These are phyloP conservation scores for Erebia aethiops DNA, from an alignment of 2,888 invertebrate genomes.

Conservation along the genomic window DNA sequence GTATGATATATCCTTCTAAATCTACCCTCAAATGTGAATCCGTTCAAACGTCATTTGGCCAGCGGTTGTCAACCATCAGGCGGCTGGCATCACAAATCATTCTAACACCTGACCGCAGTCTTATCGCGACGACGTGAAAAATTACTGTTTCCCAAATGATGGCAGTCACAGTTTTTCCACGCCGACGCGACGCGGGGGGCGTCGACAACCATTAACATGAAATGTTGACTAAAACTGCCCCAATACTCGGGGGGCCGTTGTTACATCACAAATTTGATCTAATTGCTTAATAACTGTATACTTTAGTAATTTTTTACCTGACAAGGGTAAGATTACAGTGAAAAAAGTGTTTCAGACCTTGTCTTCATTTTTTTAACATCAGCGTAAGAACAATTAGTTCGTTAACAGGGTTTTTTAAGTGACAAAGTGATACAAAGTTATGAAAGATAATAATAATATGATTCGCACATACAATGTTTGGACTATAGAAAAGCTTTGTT, in stretches of 20 bases:
- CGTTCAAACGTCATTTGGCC: slow-evolving; percentile 19
- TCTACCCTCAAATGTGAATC: slow-evolving; percentile 20
- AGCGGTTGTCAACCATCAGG: slow-evolving; percentile 39
- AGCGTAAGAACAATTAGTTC: background rate
- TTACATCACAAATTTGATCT: slow-evolving; percentile 27
- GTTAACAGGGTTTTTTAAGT: too few relatives aligned
- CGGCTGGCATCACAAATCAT: slow-evolving; percentile 68
- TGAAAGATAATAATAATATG: too few relatives aligned
- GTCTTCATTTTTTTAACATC: background rate
- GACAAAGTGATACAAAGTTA: too few relatives aligned
- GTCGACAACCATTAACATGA: slow-evolving; percentile 67
- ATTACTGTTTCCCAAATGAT: slow-evolving; percentile 68
- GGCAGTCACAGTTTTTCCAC: slow-evolving; percentile 67
- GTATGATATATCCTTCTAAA: slow-evolving; percentile 1
- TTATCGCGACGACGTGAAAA: slow-evolving; percentile 79
- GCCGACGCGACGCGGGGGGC: slow-evolving; percentile 53
- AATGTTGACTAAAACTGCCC: slow-evolving; percentile 69
- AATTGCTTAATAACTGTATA: slow-evolving; percentile 38
- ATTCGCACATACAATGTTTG: too few relatives aligned
- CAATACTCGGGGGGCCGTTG: slow-evolving; percentile 28
- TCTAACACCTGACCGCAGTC: slow-evolving; percentile 75
- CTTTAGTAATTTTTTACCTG: slow-evolving; percentile 12
- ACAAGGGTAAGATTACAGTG: slow-evolving; percentile 2
- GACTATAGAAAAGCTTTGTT: too few relatives aligned
- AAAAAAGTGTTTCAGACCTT: background rate